A percentile compares a stretch with the other conserved stretches of the same genome.
Evolutionary conservation across 2,888 invertebrate genomes (phyloP).

Genomic region (Leuctra nigra): DNA sequence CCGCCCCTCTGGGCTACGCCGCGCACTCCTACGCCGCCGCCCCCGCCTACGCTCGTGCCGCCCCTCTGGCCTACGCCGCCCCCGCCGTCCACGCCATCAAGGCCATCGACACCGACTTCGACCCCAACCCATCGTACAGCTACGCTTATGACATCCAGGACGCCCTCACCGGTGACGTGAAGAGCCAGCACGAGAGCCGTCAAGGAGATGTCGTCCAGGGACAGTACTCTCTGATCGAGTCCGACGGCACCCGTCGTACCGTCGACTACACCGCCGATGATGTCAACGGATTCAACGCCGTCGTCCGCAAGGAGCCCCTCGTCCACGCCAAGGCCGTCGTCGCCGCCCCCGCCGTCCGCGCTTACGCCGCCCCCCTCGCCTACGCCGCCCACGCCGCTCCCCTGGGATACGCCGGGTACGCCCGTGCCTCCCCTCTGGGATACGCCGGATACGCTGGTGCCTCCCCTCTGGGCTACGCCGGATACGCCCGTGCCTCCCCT

Average conservation of each 20-base stretch:
- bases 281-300: too few relatives aligned
- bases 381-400: constrained; percentile 17
- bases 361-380: constrained; percentile 19
- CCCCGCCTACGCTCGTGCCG: too few relatives aligned
- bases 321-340: constrained; percentile 14
- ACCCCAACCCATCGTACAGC: too few relatives aligned
- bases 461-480: constrained; percentile 34
- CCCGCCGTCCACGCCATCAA: too few relatives aligned
- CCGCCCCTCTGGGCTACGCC: too few relatives aligned
- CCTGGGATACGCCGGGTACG: constrained; percentile 10
- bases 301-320: constrained; percentile 44
- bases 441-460: constrained; percentile 24
- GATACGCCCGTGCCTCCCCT: too few relatives aligned
- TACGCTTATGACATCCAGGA: too few relatives aligned
- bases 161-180: too few relatives aligned
- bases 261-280: constrained; percentile 41
- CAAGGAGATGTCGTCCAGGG: constrained; percentile 18
- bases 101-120: too few relatives aligned
- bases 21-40: too few relatives aligned
- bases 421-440: constrained; percentile 24
- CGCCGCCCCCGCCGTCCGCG: constrained; percentile 25
- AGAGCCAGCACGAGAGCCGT: constrained; percentile 32
- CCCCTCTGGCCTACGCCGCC: too few relatives aligned
- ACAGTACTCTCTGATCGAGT: too few relatives aligned
- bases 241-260: constrained; percentile 31